These are phyloP conservation scores for Nasonia longicornis DNA, from an alignment of 1,140 invertebrate genomes.

Conservation along the genomic window DNA sequence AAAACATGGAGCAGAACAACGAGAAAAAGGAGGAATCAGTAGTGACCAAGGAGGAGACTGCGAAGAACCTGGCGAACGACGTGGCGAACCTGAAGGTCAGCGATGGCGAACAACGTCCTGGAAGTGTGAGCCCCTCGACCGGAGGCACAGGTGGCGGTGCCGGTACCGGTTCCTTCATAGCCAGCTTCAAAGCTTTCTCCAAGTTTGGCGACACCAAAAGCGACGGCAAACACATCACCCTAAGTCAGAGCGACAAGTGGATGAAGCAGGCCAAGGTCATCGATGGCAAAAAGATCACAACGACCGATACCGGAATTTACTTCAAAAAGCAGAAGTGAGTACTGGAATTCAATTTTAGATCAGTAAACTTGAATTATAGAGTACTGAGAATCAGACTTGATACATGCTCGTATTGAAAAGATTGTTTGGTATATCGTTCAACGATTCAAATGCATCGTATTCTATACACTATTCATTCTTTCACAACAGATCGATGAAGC, in stretches of 20 bases:
- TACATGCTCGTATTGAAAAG: background rate
- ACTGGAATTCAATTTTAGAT: background rate
- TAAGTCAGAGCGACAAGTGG: slow-evolving; percentile 94
- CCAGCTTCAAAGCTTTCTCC: slow-evolving; percentile 77
- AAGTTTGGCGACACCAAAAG: slow-evolving; percentile 91
- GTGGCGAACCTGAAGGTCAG: slow-evolving; percentile 58
- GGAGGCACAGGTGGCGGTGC: slow-evolving; percentile 36
- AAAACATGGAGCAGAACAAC: background rate
- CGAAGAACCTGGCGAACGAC: slow-evolving; percentile 52
- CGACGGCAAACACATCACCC: slow-evolving; percentile 86
- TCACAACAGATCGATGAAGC: slow-evolving; percentile 71
- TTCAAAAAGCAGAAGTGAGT: slow-evolving; percentile 89
- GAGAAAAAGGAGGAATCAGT: background rate
- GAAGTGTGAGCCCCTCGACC: slow-evolving; percentile 53
- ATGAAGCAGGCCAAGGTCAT: slow-evolving; percentile 95
- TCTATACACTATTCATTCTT: background rate
- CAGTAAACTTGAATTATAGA: too few relatives aligned
- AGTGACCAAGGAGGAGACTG: slow-evolving; percentile 23
- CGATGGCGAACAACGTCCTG: slow-evolving; percentile 32
- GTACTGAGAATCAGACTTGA: too few relatives aligned
- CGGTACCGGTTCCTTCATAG: slow-evolving; percentile 50
- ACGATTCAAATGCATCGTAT: too few relatives aligned
- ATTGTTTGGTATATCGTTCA: background rate
- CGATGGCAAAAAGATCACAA: slow-evolving; percentile 88
- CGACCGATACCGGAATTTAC: slow-evolving; percentile 89